phyloP scores from a whole-genome alignment of 2,888 invertebrate genomes.

The Timandra comae region DNA sequence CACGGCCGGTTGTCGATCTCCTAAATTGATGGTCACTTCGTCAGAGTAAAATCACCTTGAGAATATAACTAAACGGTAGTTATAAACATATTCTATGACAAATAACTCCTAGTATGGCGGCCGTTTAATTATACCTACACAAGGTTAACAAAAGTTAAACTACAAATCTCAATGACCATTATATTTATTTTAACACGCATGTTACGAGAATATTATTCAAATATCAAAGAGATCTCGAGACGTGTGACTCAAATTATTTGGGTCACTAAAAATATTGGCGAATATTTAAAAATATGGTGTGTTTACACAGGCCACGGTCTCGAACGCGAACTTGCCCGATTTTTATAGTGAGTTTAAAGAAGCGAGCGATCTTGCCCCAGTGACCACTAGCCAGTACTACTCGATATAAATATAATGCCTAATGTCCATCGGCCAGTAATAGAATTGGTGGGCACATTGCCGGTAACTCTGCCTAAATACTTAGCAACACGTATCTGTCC shows the following conservation, averaged over 20 bases:
- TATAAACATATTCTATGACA: constrained; percentile 18
- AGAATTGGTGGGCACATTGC: constrained; percentile 46
- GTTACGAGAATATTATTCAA: constrained; percentile 4
- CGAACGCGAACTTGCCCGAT: constrained; percentile 65
- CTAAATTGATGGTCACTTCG: constrained; percentile 62
- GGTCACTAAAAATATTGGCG: constrained; percentile 16
- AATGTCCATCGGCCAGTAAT: constrained; percentile 49
- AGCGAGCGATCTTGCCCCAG: constrained; percentile 69
- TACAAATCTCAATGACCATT: constrained; percentile 5
- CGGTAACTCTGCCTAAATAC: constrained; percentile 34
- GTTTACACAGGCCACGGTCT: constrained; percentile 54
- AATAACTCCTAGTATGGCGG: constrained; percentile 1
- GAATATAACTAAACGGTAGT: constrained; percentile 40
- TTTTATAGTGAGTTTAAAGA: constrained; percentile 66
- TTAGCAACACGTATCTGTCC: constrained; percentile 20
- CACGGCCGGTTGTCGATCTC: constrained; percentile 73
- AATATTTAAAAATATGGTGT: constrained; percentile 33
- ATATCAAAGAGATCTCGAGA: constrained; percentile 6
- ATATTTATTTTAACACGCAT: neutral
- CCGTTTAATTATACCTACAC: constrained; percentile 1
- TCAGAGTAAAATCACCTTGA: constrained; percentile 49
- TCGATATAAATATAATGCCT: constrained; percentile 64
- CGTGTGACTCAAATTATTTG: constrained; percentile 14
- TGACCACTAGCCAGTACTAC: constrained; percentile 55
- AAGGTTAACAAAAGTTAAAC: constrained; percentile 5